Evolutionary conservation across 2,888 invertebrate species (phyloP).

Genomic region (Elysia crispata): DNA sequence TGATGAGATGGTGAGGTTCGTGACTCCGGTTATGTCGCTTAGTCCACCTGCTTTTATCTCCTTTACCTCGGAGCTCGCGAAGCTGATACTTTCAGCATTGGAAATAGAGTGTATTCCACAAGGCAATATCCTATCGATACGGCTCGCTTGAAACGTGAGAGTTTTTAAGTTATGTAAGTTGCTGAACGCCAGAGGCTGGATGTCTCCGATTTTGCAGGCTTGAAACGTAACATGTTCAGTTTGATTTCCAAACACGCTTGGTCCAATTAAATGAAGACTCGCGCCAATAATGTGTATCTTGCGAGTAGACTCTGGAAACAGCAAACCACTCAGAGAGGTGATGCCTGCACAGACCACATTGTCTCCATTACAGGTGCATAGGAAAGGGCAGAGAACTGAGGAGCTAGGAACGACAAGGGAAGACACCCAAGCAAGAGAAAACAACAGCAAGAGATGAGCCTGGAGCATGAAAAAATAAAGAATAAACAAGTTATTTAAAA

Average conservation of each 20-base stretch:
- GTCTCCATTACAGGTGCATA: no score
- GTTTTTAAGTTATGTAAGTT: slow-evolving; percentile 1
- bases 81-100: slow-evolving; percentile 16
- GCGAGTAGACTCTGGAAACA: slow-evolving; percentile 7
- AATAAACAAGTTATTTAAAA: no score
- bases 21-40: neutral
- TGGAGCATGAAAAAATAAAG: neutral
- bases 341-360: neutral
- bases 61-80: neutral
- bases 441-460: neutral
- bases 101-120: slow-evolving; percentile 5
- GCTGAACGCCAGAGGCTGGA: slow-evolving; percentile 16
- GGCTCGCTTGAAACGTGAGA: neutral
- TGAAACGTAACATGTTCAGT: slow-evolving; percentile 1
- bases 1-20: neutral
- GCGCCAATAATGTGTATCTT: neutral
- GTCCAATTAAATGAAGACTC: neutral
- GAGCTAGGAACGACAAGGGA: neutral
- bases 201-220: neutral
- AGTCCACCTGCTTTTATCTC: neutral
- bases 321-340: no score
- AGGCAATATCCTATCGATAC: neutral
- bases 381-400: no score
- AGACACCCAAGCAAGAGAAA: neutral
- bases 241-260: neutral